Percentiles rank a stretch among this genome's conserved stretches.
These are phyloP conservation scores for Pantherophis alleghaniensis DNA, from an alignment of 2,797 vertebrate species.

Conservation along the genomic window DNA sequence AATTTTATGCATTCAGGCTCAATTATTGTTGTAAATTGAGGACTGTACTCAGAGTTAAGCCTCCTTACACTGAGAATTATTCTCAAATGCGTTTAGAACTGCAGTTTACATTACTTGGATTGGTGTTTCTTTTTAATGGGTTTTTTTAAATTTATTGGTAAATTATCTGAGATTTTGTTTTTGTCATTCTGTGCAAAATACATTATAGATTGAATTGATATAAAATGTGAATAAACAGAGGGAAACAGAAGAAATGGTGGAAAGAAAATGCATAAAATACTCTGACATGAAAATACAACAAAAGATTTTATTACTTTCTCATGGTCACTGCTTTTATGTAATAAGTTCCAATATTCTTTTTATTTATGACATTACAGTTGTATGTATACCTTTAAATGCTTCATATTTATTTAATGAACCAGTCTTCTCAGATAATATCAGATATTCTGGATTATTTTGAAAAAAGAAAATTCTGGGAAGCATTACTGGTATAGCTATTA, in stretches of 20 bases:
- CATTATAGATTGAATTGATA: not conserved
- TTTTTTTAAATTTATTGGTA: not conserved
- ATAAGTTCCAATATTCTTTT: not conserved
- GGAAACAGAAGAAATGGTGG: not conserved
- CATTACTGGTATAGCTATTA: not conserved
- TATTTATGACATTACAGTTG: not conserved
- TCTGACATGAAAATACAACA: not conserved
- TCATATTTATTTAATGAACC: not conserved
- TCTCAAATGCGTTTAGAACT: not conserved
- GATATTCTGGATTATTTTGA: not conserved
- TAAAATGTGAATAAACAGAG: not conserved
- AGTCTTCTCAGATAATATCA: not conserved
- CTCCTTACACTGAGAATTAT: not conserved
- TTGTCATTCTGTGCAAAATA: not conserved
- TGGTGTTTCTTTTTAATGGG: not conserved
- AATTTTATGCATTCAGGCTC: too few relatives aligned
- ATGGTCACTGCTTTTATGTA: not conserved
- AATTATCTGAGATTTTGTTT: not conserved
- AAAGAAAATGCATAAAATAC: not conserved
- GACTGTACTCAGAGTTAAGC: not conserved
- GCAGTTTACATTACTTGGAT: not conserved
- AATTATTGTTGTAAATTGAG: too few relatives aligned
- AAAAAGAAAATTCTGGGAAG: not conserved
- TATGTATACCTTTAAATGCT: not conserved
- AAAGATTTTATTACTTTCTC: not conserved